These are phyloP conservation scores for Cygnus buccinator DNA, from an alignment of 2,113 vertebrate species.

Conservation along the genomic window DNA sequence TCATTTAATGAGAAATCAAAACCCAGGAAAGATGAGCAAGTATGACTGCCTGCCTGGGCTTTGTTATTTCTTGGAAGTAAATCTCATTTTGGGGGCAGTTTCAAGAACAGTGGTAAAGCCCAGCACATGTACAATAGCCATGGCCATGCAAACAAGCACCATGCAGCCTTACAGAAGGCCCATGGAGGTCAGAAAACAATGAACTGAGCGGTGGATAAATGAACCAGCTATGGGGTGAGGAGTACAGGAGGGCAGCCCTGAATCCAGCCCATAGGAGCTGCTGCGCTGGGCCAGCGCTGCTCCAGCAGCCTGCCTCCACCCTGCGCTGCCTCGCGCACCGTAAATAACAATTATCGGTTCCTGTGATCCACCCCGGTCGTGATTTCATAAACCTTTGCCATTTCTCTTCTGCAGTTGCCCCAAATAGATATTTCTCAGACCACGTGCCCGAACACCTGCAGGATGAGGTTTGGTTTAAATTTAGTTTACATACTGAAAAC, in stretches of 20 bases:
- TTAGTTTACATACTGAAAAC: conserved; percentile 32
- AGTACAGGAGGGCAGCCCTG: fast-evolving
- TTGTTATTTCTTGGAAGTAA: conserved; percentile 25
- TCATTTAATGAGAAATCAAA: background rate
- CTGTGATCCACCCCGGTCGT: fast-evolving
- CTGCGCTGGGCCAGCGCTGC: fast-evolving
- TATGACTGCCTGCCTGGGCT: background rate
- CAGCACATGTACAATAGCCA: fast-evolving
- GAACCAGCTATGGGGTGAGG: background rate
- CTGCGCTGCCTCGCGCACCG: fast-evolving
- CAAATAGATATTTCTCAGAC: background rate
- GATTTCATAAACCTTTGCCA: background rate
- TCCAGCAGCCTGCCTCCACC: fast-evolving
- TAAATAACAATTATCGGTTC: background rate
- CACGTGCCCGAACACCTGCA: conserved; percentile 50
- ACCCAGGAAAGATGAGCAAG: background rate
- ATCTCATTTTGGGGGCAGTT: background rate
- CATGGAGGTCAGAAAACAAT: background rate
- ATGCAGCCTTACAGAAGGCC: background rate
- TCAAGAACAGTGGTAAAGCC: background rate
- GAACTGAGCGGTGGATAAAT: background rate
- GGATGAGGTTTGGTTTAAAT: background rate
- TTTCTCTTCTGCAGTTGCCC: background rate
- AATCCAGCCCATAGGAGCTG: fast-evolving
- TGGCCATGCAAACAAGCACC: background rate